Evolutionary conservation across 1,140 invertebrate genomes (phyloP).

Genomic region (Neodiprion lecontei): DNA sequence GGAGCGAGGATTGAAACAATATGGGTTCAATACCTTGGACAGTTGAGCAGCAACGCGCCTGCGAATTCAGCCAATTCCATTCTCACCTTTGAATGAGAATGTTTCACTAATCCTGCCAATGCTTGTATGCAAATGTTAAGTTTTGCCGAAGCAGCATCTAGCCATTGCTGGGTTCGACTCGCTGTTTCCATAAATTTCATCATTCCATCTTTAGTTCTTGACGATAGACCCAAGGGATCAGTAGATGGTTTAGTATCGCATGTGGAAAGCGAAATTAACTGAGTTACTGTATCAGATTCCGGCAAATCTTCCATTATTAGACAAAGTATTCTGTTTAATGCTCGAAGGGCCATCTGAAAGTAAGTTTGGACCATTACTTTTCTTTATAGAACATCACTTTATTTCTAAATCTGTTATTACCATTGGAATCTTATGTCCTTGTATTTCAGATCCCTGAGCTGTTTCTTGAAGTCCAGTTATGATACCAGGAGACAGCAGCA

Average conservation of each 20-base stretch:
- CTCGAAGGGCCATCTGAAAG: slow-evolving; percentile 60
- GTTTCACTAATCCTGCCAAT: slow-evolving; percentile 58
- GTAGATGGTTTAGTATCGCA: slow-evolving; percentile 12
- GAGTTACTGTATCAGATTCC: slow-evolving; percentile 31
- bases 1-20: slow-evolving; percentile 6
- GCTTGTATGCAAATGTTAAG: slow-evolving; percentile 60
- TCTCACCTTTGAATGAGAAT: slow-evolving; percentile 66
- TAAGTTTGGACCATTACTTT: slow-evolving; percentile 16
- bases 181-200: slow-evolving; percentile 57
- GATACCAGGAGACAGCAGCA: slow-evolving; percentile 71
- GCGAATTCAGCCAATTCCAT: slow-evolving; percentile 62
- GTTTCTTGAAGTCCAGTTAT: slow-evolving; percentile 65
- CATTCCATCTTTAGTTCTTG: slow-evolving; percentile 37
- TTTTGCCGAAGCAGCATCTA: slow-evolving; percentile 63
- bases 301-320: slow-evolving; percentile 60
- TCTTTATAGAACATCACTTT: not conserved
- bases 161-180: slow-evolving; percentile 64
- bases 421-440: slow-evolving; percentile 67
- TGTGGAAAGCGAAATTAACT: slow-evolving; percentile 18
- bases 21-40: slow-evolving; percentile 56
- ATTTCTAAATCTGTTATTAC: slow-evolving; percentile 49
- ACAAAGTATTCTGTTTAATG: slow-evolving; percentile 58
- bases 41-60: slow-evolving; percentile 61
- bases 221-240: slow-evolving; percentile 23
- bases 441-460: slow-evolving; percentile 62